Evolutionary conservation across 2,797 vertebrate species (phyloP).

Genomic region (Pagetopsis macropterus): DNA sequence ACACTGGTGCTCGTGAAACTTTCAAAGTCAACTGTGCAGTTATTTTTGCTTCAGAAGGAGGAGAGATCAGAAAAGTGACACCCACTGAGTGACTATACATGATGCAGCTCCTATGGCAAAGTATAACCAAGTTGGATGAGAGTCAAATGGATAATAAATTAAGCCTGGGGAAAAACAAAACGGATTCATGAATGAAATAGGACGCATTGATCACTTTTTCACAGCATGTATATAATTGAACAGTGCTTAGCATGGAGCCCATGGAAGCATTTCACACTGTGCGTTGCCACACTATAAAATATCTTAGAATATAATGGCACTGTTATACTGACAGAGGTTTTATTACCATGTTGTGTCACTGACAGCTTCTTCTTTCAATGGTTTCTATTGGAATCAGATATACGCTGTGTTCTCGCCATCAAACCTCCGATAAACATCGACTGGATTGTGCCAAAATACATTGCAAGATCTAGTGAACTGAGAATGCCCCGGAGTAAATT

Average conservation of each 20-base stretch:
- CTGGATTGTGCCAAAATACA: constrained; percentile 13
- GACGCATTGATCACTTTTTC: constrained; percentile 25
- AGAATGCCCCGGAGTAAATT: constrained; percentile 12
- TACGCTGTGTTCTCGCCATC: background rate
- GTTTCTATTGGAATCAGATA: constrained; percentile 23
- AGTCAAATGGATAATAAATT: constrained; percentile 32
- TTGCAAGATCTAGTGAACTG: constrained; percentile 16
- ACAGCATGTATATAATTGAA: constrained; percentile 36
- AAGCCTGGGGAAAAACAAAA: constrained; percentile 29
- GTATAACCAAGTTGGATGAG: background rate
- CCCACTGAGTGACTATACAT: constrained; percentile 10
- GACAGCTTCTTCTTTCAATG: constrained; percentile 33
- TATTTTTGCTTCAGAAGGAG: constrained; percentile 28
- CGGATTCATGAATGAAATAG: constrained; percentile 22
- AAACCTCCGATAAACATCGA: constrained; percentile 21
- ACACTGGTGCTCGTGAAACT: constrained; percentile 13
- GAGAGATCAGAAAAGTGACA: constrained; percentile 25
- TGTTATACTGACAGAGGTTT: constrained; percentile 21
- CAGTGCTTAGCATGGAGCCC: constrained; percentile 4
- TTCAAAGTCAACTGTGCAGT: constrained; percentile 7
- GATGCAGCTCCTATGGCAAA: constrained; percentile 3
- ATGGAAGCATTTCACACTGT: constrained; percentile 11
- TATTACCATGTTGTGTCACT: constrained; percentile 40
- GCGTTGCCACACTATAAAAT: background rate
- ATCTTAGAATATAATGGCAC: constrained; percentile 3